A percentile compares a stretch with the other conserved stretches of the same genome.
These are phyloP conservation scores for Drosophila subobscura DNA, from an alignment of 1,140 invertebrate species.

Conservation along the genomic window DNA sequence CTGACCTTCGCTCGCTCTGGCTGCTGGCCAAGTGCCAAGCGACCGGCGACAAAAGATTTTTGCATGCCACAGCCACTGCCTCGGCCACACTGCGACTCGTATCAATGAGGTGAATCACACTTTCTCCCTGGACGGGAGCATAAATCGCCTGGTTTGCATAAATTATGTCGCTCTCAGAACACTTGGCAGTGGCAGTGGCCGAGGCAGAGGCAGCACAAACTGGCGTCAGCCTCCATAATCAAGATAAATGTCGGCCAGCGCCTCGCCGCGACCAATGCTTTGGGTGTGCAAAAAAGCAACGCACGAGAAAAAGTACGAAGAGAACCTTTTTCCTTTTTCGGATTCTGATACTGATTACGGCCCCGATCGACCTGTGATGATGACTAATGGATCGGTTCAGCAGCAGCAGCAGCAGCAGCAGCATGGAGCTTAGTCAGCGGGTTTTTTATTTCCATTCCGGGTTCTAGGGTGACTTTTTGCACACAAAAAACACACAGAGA, in stretches of 20 bases:
- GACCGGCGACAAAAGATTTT: constrained; percentile 33
- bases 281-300: constrained; percentile 54
- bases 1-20: constrained; percentile 50
- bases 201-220: constrained; percentile 15
- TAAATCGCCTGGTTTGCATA: constrained; percentile 54
- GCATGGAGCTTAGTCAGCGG: constrained; percentile 60
- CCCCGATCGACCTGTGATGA: constrained; percentile 66
- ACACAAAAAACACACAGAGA: too few relatives aligned
- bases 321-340: constrained; percentile 28
- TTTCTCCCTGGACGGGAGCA: constrained; percentile 63
- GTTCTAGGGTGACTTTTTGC: constrained; percentile 29
- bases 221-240: constrained; percentile 60
- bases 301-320: constrained; percentile 16
- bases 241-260: constrained; percentile 75
- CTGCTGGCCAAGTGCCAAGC: constrained; percentile 48
- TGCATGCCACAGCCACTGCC: constrained; percentile 33
- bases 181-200: constrained; percentile 12
- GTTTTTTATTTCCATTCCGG: constrained; percentile 42
- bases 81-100: constrained; percentile 20
- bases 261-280: constrained; percentile 13
- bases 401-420: too few relatives aligned
- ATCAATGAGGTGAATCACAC: constrained; percentile 75
- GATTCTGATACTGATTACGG: constrained; percentile 33
- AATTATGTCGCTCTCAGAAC: constrained; percentile 75
- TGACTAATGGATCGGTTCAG: constrained; percentile 66